phyloP scores from a whole-genome alignment of 2,888 invertebrate species.

The Drosophila colorata region DNA sequence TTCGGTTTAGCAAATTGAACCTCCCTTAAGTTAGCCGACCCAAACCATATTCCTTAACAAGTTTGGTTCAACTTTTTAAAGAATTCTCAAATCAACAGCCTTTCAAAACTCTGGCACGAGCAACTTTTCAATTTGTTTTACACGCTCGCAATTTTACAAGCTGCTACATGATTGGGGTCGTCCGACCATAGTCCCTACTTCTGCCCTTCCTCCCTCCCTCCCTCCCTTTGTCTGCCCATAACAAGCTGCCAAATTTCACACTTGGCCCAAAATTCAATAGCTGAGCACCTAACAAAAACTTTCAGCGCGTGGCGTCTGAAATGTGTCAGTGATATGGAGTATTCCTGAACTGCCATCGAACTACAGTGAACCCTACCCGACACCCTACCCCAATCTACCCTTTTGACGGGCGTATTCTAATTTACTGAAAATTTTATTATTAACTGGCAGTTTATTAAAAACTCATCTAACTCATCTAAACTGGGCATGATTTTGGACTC shows the following conservation, averaged over 20 bases:
- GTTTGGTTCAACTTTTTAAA: conserved; percentile 44
- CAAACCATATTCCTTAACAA: conserved; percentile 36
- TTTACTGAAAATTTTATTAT: conserved; percentile 67
- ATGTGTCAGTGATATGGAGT: conserved; percentile 39
- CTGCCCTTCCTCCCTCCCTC: background rate
- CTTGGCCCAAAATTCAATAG: conserved; percentile 53
- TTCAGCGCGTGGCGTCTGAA: conserved; percentile 48
- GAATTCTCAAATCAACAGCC: conserved; percentile 71
- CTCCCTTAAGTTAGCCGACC: conserved; percentile 20
- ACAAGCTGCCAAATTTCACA: conserved; percentile 80
- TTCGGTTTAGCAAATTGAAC: conserved; percentile 1
- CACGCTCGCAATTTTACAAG: conserved; percentile 74
- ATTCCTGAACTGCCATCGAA: conserved; percentile 30
- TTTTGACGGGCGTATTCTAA: conserved; percentile 38
- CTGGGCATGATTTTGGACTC: conserved; percentile 56
- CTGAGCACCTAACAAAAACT: conserved; percentile 68
- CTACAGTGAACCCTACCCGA: background rate
- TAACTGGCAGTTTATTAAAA: conserved; percentile 77
- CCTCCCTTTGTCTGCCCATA: conserved; percentile 22
- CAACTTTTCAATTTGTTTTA: conserved; percentile 75
- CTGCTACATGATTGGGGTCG: conserved; percentile 78
- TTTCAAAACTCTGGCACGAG: conserved; percentile 49
- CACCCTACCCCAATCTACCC: conserved; percentile 16
- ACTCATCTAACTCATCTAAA: conserved; percentile 60
- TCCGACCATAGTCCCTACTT: conserved; percentile 22